phyloP scores from a whole-genome alignment of 1,140 invertebrate genomes.

The Neocloeon triangulifer region DNA sequence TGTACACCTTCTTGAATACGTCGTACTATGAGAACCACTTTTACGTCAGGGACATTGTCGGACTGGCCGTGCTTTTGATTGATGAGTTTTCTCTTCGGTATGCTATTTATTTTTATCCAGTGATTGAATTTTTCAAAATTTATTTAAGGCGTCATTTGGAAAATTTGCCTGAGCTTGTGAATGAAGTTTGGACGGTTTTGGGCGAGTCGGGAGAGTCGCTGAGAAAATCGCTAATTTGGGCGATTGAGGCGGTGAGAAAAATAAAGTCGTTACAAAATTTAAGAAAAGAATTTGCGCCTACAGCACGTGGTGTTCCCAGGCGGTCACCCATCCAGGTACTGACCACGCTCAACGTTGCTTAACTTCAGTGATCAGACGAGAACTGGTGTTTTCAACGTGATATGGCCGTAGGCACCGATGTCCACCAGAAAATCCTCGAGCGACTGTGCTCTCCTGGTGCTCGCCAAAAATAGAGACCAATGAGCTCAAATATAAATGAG shows the following conservation, averaged over 20 bases:
- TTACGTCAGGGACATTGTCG: conserved; percentile 51
- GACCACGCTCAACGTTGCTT: no score
- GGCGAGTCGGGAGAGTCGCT: conserved; percentile 56
- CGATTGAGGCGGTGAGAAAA: conserved; percentile 33
- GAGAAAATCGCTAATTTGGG: conserved; percentile 44
- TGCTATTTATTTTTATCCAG: conserved; percentile 5
- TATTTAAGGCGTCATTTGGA: conserved; percentile 39
- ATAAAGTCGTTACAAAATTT: no score
- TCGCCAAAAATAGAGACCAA: no score
- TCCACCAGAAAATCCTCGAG: no score
- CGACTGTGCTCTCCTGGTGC: no score
- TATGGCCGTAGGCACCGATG: no score
- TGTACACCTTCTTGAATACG: conserved; percentile 42
- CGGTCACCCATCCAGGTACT: no score
- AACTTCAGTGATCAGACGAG: no score
- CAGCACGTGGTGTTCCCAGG: no score
- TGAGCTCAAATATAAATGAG: no score
- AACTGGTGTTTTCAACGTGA: no score
- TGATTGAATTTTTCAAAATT: conserved; percentile 1
- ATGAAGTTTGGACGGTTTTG: conserved; percentile 62
- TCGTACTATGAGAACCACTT: conserved; percentile 63
- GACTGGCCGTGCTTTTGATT: conserved; percentile 36
- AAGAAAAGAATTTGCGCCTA: no score
- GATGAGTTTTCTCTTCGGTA: conserved; percentile 45
- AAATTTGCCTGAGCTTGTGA: conserved; percentile 49